Evolutionary conservation across 2,113 vertebrate genomes (phyloP), one percentile per base, ranked within the genome.

Genomic region (Aix galericulata): DNA sequence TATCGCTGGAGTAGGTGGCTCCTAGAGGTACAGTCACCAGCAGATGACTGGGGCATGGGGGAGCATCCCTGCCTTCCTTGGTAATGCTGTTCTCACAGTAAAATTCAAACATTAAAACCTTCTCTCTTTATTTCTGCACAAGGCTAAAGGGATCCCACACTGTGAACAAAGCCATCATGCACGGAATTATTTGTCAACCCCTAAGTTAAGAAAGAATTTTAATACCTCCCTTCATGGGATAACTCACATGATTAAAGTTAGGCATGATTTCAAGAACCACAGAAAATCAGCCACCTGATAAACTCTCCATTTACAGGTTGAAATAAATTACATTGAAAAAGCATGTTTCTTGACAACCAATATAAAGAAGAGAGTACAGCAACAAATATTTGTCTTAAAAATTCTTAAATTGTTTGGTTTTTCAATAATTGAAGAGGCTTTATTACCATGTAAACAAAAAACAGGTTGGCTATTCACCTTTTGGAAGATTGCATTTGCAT

Each of bases 361-460:
- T 66, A 59, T 79, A 82, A 96, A 59, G 50, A 88, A 91, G n/a
- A 84, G 86, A 94, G 12, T 80, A 23, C 50, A 92, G 48, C 36
- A 88, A 72, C 78, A 92, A 71, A 93, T 62, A 67, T 83, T 94
- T 97, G 86, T 86, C 82, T 95, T 94, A 91, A 95, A 97, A 96
- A 93, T 74, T 96, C 94, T 94, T 74, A 97, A 95, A 97, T 82
- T 84, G 32, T 93, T 95, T 93, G 66, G 82, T 69, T 69, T 97
- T 82, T 95, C 89, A 97, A 94, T 97, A 97, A 98, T 97, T 97
- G 94, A 97, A 97, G 66, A 94, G 91, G 66, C 72, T 80, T 95
- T 91, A 97, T 97, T 97, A 95, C 56, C 72, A 96, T 93, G 82
- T 91, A 97, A 97, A 97, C 95, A 96, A 89, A 91, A 94, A 96